Conservation (phyloP, 1,140 invertebrate species). For the Drosophila santomea region DNA sequence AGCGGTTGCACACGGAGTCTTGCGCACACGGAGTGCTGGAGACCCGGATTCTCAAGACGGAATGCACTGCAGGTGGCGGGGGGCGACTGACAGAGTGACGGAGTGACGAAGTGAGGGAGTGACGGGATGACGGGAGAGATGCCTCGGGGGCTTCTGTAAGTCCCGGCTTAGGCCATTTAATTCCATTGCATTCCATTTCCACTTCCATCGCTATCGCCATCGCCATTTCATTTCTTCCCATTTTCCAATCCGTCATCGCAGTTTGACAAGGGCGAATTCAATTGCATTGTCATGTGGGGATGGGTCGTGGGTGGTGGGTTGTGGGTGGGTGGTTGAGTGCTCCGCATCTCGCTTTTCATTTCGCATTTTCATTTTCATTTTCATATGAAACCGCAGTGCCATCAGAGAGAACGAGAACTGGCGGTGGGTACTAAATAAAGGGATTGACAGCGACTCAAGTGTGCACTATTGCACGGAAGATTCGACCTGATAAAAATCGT, state of each 20-base stretch:
- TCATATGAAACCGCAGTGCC: slow-evolving; percentile 23
- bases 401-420: neutral
- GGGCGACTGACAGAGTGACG: slow-evolving; percentile 18
- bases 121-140: slow-evolving; percentile 2
- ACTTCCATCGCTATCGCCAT: slow-evolving; percentile 1
- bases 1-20: slow-evolving; percentile 34
- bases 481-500: no score
- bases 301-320: neutral
- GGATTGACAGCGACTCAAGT: neutral
- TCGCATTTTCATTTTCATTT: slow-evolving; percentile 20
- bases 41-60: neutral
- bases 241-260: slow-evolving; percentile 26
- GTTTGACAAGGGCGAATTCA: slow-evolving; percentile 31
- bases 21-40: neutral
- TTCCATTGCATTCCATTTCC: slow-evolving; percentile 12
- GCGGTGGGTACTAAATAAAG: neutral
- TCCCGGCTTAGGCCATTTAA: slow-evolving; percentile 43
- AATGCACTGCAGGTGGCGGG: neutral
- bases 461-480: neutral
- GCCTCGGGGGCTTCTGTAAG: slow-evolving; percentile 26
- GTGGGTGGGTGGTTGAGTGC: neutral
- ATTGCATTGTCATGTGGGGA: slow-evolving; percentile 37
- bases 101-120: slow-evolving; percentile 1
- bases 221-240: slow-evolving; percentile 1
- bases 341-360: slow-evolving; percentile 12